Base-by-base conservation (phyloP, 2,113 vertebrate species). In the Colossoma macropomum region DNA sequence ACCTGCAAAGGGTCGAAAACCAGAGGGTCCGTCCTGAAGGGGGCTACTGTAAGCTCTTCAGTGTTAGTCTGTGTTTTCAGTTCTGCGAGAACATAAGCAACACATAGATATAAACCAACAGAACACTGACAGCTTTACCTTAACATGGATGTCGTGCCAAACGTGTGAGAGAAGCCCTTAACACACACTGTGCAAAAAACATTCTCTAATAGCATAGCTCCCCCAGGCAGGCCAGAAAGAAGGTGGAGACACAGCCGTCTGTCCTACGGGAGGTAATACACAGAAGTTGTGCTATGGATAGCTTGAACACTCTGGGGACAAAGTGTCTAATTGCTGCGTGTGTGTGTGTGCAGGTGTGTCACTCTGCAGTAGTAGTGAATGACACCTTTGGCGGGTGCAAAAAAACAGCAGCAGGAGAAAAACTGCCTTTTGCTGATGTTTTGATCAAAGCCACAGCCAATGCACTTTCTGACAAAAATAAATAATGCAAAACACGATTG, bases 1-100 rank as follows among this genome's bases (percentile, higher is more conserved):
- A 95, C 95, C 94, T 95, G 94, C 93, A 92, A 95, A 94, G 93
- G 94, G 95, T 96, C 95, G 86, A 91, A 92, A 92, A 88, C 95
- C 95, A 94, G 95, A 94, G 91, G 93, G 93, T 95, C 95, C 95
- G 95, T 96, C 95, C 95, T 90, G 93, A 91, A 90, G 89, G 86
- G 77, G 79, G 92, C 92, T 95, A 95, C 92, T 89, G 91, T 88
- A 87, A 90, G 74, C 89, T 92, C 91, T 93, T 95, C 95, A 94
- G 94, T 88, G 91, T 91, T 88, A 87, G 88, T 92, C 83, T 89
- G 87, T 90, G 81, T 92, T 90, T 92, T 90, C 91, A 93, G 91
- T 93, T 91, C 94, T 95, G 87, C 21, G 27, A 56, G 8, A 25
- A 15, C 19, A 28, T 66, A 48, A 62, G 73, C 62, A 69, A 82